Evolutionary conservation across 2,797 vertebrate species (phyloP), one percentile per base, ranked within the genome.

Genomic region (Apogon talboti): DNA sequence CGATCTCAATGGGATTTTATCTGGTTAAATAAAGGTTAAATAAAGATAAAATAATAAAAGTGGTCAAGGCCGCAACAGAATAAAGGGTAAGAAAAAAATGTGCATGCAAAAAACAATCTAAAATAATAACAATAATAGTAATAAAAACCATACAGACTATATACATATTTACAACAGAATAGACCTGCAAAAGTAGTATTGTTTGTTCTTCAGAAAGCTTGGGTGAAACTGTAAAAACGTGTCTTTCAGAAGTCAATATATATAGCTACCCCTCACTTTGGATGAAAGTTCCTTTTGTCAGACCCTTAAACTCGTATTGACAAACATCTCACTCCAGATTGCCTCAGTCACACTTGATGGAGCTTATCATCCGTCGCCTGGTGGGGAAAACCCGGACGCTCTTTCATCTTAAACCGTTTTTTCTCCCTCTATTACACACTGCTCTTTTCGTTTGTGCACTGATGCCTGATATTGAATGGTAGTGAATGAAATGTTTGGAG

Each of bases 391-490:
- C 53, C 15, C 4, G 11, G 43, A n/a, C 28, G 11, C 52, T 66
- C 58, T 79, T 82, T 79, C 59, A 79, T 81, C 65, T 63, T 44
- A 24, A 47, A 56, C 40, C 45, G 6, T 38, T 59, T 64, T 61
- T 55, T 24, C 42, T 67, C 45, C 21, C 21, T 73, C 50, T 45
- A 45, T 68, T 71, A 66, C 60, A 62, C 68, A 42, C 66, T 54
- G 11, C 40, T 62, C 55, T 76, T 56, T 59, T 24, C 45, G 73
- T 66, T 72, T 72, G 76, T 74, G 79, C 78, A 54, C 53, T 11
- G 57, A 53, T 66, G 78, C 70, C 54, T 81, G 74, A 83, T 72
- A 86, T 81, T 83, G 79, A 81, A 74, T 70, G 71, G 47, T 53
- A 74, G 38, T 80, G 74, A 87, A 84, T 78, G 86, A 88, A 83